Percentiles rank a stretch among this genome's conserved stretches.
These are phyloP conservation scores for Homarus americanus DNA, from an alignment of 1,140 invertebrate genomes.

Conservation along the genomic window DNA sequence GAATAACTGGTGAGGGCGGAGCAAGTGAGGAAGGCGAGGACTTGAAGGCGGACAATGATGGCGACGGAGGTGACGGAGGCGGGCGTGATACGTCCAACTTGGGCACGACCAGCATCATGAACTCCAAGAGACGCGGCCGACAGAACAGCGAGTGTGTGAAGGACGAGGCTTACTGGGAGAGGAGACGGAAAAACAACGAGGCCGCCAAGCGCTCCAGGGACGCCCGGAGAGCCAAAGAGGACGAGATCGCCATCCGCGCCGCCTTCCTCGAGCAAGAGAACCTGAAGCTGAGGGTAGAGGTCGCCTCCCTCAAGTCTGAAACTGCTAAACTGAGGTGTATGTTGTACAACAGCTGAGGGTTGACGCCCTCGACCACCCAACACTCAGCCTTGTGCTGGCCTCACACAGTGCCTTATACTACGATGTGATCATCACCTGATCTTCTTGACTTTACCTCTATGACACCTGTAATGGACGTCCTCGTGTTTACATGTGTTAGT, in stretches of 20 bases:
- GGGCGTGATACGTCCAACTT: not conserved
- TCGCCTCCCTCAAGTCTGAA: conserved; percentile 83
- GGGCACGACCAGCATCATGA: not conserved
- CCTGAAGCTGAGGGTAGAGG: conserved; percentile 82
- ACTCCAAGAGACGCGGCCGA: conserved; percentile 38
- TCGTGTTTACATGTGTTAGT: too few relatives aligned
- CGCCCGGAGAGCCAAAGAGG: conserved; percentile 91
- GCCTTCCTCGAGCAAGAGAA: conserved; percentile 92
- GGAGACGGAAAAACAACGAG: conserved; percentile 94
- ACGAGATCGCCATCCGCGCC: conserved; percentile 93
- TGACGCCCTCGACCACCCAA: not conserved
- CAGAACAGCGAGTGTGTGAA: conserved; percentile 67
- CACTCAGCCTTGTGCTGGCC: too few relatives aligned
- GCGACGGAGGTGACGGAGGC: not conserved
- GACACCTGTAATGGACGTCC: too few relatives aligned
- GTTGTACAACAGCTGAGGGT: conserved; percentile 78
- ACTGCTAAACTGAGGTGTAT: conserved; percentile 81
- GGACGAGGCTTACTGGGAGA: conserved; percentile 75
- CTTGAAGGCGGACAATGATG: not conserved
- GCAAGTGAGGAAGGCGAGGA: not conserved
- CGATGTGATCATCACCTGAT: too few relatives aligned
- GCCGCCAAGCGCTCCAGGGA: conserved; percentile 97
- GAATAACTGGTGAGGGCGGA: not conserved
- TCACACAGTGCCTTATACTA: too few relatives aligned
- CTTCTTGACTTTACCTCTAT: too few relatives aligned